A percentile compares a stretch with the other conserved stretches of the same genome.
These are phyloP conservation scores for Calcarius lapponicus DNA, from an alignment of 2,797 vertebrate genomes.

Conservation along the genomic window DNA sequence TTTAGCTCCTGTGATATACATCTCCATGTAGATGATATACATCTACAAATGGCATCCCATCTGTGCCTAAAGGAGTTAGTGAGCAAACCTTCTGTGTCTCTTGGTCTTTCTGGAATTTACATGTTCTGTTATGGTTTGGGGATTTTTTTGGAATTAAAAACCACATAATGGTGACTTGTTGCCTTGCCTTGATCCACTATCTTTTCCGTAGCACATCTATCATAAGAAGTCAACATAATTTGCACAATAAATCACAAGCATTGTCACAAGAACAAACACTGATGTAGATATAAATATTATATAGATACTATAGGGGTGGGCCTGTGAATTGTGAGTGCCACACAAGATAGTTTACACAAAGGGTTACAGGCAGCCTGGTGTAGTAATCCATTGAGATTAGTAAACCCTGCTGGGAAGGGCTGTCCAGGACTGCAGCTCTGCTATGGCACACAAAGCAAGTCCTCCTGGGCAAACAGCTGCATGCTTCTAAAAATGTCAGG, in stretches of 20 bases:
- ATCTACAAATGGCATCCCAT: rapidly evolving
- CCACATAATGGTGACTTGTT: not conserved
- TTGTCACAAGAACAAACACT: not conserved
- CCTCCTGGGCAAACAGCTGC: not conserved
- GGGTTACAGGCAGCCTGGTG: not conserved
- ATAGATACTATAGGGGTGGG: not conserved
- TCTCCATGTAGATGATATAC: not conserved
- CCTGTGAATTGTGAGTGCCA: not conserved
- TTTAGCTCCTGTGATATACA: not conserved
- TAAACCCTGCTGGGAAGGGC: not conserved
- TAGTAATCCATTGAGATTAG: not conserved
- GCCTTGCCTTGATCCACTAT: not conserved
- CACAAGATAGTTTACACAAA: not conserved
- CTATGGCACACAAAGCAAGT: not conserved
- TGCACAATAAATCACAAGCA: not conserved
- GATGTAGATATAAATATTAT: not conserved
- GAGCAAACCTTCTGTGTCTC: not conserved
- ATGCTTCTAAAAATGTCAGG: not conserved
- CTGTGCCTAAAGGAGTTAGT: not conserved
- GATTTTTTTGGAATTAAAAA: not conserved
- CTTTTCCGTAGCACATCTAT: not conserved
- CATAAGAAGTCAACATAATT: not conserved
- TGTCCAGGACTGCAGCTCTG: not conserved
- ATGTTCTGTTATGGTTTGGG: not conserved
- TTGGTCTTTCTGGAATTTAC: not conserved